These are phyloP conservation scores for Pachycephus smyrnensis DNA, from an alignment of 2,888 invertebrate genomes.

Conservation along the genomic window DNA sequence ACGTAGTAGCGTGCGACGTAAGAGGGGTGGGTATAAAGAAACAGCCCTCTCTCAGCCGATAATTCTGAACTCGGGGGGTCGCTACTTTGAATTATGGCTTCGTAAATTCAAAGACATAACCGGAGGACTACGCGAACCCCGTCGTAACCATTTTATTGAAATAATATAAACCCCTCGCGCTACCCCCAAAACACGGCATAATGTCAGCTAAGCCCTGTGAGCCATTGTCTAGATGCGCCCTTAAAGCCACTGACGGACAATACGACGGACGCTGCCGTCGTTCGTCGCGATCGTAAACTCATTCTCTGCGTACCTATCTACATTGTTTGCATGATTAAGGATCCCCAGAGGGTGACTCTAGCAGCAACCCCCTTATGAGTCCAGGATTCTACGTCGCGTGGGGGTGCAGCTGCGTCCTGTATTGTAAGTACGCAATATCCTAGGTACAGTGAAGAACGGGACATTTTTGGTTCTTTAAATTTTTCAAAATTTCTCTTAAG, in stretches of 20 bases:
- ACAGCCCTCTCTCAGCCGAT: neutral
- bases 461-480: no score
- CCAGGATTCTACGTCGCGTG: neutral
- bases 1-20: neutral
- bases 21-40: neutral
- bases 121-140: conserved; percentile 33
- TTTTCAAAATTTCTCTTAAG: no score
- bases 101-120: conserved; percentile 52
- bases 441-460: neutral
- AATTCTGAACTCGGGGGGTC: conserved; percentile 22
- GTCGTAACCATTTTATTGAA: conserved; percentile 43
- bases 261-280: conserved; percentile 2
- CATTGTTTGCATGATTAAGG: neutral
- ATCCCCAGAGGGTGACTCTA: neutral
- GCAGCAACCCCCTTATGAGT: neutral
- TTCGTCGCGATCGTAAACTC: conserved; percentile 5
- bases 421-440: neutral
- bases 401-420: neutral
- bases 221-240: neutral
- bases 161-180: conserved; percentile 33
- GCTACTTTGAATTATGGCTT: conserved; percentile 52
- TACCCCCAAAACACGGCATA: conserved; percentile 23
- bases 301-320: neutral
- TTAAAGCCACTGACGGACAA: conserved; percentile 1
- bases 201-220: conserved; percentile 1